Evolutionary conservation across 2,888 invertebrate species (phyloP).

Genomic region (Troides oblongomaculatus): DNA sequence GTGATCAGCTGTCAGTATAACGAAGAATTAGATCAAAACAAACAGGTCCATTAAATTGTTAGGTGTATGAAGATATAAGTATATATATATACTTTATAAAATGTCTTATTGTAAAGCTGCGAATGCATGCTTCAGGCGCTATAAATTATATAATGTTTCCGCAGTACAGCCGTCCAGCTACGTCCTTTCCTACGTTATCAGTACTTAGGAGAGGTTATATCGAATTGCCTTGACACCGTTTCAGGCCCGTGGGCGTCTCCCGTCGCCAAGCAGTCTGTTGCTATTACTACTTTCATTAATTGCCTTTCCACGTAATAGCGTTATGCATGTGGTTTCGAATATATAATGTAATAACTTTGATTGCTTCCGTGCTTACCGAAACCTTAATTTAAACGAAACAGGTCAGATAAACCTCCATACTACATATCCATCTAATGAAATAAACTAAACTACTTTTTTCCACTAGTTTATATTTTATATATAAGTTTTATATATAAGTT

Average conservation of each 20-base stretch:
- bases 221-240: constrained; percentile 4
- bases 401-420: not conserved
- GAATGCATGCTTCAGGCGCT: not conserved
- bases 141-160: not conserved
- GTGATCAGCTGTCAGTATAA: too few relatives aligned
- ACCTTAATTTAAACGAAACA: not conserved
- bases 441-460: too few relatives aligned
- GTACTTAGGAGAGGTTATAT: not conserved
- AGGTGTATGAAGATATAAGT: too few relatives aligned
- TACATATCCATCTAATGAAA: not conserved
- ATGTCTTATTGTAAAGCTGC: not conserved
- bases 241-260: constrained; percentile 14
- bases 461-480: too few relatives aligned
- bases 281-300: constrained; percentile 6
- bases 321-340: not conserved
- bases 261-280: constrained; percentile 23
- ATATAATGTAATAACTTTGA: not conserved
- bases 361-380: not conserved
- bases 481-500: too few relatives aligned
- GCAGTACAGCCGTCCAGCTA: not conserved
- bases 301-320: not conserved
- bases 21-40: too few relatives aligned
- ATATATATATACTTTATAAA: too few relatives aligned
- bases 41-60: too few relatives aligned
- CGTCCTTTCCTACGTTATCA: not conserved